Percentiles rank a stretch among this genome's conserved stretches.
Evolutionary conservation across 1,140 invertebrate genomes (phyloP).

Genomic region (Campoletis sonorensis): DNA sequence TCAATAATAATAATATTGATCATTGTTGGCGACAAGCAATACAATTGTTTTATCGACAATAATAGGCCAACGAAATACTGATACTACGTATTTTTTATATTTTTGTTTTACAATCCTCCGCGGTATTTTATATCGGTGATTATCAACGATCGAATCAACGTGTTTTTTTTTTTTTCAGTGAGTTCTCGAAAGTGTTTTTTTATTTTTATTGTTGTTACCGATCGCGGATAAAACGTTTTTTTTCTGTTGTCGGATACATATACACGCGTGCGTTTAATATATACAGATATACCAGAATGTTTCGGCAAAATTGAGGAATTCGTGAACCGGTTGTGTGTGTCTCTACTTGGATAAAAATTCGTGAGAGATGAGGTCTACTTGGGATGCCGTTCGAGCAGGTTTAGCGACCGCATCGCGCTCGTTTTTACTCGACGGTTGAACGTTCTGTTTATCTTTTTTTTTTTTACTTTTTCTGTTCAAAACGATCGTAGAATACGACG

Average conservation of each 20-base stretch:
- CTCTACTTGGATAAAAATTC: neutral
- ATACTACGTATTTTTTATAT: neutral
- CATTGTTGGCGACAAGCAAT: too few species aligned
- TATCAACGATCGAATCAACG: too few species aligned
- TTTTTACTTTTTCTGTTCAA: neutral
- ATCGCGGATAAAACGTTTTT: neutral
- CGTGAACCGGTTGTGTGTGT: constrained; percentile 18
- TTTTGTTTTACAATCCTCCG: too few species aligned
- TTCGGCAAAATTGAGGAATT: constrained; percentile 12
- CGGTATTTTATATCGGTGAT: too few species aligned
- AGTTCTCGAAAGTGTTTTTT: neutral
- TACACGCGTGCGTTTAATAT: too few species aligned
- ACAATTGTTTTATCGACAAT: neutral
- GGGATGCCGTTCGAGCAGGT: constrained; percentile 39
- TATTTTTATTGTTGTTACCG: neutral
- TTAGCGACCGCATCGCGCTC: constrained; percentile 38
- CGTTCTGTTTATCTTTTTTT: neutral
- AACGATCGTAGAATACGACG: constrained; percentile 1
- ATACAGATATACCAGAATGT: neutral
- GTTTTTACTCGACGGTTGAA: constrained; percentile 19
- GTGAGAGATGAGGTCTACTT: neutral
- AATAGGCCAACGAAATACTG: neutral
- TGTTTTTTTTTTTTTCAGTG: neutral
- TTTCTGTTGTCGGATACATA: neutral
- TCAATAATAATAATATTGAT: neutral